Base-by-base conservation (phyloP, 2,888 invertebrate genomes). In the Drosophila mulleri region DNA sequence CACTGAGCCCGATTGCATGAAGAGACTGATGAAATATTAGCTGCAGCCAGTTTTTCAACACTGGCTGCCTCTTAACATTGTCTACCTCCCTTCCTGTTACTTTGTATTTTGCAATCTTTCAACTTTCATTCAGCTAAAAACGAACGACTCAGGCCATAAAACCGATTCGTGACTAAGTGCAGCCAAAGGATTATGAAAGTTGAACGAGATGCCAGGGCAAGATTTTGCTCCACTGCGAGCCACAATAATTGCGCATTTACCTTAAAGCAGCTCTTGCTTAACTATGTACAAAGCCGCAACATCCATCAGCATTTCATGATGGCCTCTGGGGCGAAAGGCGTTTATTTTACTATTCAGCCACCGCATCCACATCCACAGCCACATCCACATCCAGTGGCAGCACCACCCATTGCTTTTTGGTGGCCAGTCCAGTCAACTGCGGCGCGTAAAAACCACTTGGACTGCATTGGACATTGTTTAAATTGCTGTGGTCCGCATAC, bases 381-480 rank as follows among this genome's bases (percentile, higher is more conserved):
- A 52, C 57, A 44, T 23, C 45, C 42, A 44, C 20, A 44, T 23
- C 45, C 42, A 44, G n/a, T 32, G 64, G 18, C 39, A 39, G 29
- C 52, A 61, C 47, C 72, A 45, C 8, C 56, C 47, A 47, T 53
- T 47, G 54, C 80, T 48, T 56, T 67, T 67, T 50, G 72, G 54
- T 70, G 65, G 52, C 72, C 71, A 78, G 67, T 71, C 75, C 71
- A 76, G 67, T 71, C 75, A 80, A 74, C 72, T 75, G 84, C 72
- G 80, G 85, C 60, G 68, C 67, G 72, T 58, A 64, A 84, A 83
- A 87, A 87, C 73, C 82, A 82, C 80, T 82, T 77, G 73, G 70
- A 85, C 75, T 88, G 88, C 83, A 88, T 75, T 85, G 83, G 86
- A 88, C 83, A 88, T 88, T 84, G 84, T 84, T 84, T 85, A 88